Base-by-base conservation (phyloP, 2,888 invertebrate species). In the Euzophera pinguis region DNA sequence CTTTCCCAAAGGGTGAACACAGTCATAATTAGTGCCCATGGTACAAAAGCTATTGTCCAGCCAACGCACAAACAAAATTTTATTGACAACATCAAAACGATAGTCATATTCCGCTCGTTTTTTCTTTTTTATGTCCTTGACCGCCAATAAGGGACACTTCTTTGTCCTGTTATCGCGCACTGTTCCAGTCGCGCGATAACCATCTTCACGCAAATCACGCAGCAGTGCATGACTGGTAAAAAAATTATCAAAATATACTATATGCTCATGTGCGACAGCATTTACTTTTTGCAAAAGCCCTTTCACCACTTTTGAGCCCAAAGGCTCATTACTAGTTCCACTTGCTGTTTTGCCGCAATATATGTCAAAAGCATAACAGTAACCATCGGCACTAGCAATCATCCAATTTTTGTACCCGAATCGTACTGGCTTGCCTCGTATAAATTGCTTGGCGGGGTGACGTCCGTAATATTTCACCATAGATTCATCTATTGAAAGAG, bases 41-140 rank as follows among this genome's bases (percentile, higher is more conserved):
- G 65, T 62, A 51, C 56, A 53, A 10, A 67, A 57, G 55, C 54
- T 63, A 49, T 65, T 67, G 50, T 64, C 65, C 38, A 62, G 62
- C 65, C 66, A 65, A 17, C 61, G 55, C 10, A 64, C 64, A 22
- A 62, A 50, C 17, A 51, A 51, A 48, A 67, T 58, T 43, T 63
- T 57, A 59, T 61, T 60, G 39, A 58, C 54, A 52, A 51, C 63
- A 54, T 63, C 63, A 58, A 64, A 65, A 29, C 62, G 51, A 51
- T 64, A 65, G 51, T 67, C 63, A 59, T 57, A 62, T 41, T 57
- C 51, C 22, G 63, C 64, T 34, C 63, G 56, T 38, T 52, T 53
- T 47, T 58, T 52, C 53, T 67, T 65, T 52, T 65, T 63, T 60
- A 65, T 63, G 32, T 60, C 51, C 51, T 60, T 61, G 50, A 56